These are phyloP conservation scores for Didymodactylos carnosus DNA, from an alignment of 2,888 invertebrate species.

Conservation along the genomic window DNA sequence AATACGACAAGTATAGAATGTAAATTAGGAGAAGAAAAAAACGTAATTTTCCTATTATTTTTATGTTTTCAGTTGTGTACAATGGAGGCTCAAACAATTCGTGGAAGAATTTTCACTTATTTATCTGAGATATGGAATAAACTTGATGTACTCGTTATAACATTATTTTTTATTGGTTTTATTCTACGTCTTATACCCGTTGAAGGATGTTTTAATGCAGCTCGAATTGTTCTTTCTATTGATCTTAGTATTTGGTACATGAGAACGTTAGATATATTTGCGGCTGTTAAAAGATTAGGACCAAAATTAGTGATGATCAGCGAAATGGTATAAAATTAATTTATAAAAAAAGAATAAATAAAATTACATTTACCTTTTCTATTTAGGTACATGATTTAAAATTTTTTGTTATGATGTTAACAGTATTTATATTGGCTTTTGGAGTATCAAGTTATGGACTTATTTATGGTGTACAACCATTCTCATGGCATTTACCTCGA, in stretches of 20 bases:
- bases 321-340: slow-evolving; percentile 22
- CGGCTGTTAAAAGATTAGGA: slow-evolving; percentile 28
- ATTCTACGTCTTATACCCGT: slow-evolving; percentile 19
- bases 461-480: slow-evolving; percentile 18
- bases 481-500: background rate
- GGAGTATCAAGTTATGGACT: slow-evolving; percentile 31
- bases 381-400: slow-evolving; percentile 21
- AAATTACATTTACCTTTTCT: too few species aligned
- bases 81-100: slow-evolving; percentile 18
- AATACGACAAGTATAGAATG: slow-evolving; percentile 31
- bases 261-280: slow-evolving; percentile 29
- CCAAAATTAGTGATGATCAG: slow-evolving; percentile 33
- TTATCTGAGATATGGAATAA: slow-evolving; percentile 30
- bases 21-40: background rate
- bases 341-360: background rate
- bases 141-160: slow-evolving; percentile 26
- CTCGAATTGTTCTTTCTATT: slow-evolving; percentile 30
- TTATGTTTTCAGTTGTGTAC: slow-evolving; percentile 1
- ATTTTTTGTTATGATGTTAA: slow-evolving; percentile 29
- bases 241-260: slow-evolving; percentile 28
- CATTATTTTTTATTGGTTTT: slow-evolving; percentile 25
- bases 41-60: background rate
- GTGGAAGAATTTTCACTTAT: slow-evolving; percentile 25
- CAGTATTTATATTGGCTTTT: slow-evolving; percentile 30
- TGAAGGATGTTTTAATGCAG: slow-evolving; percentile 21